Conservation (phyloP, 2,797 vertebrate genomes). For the Dermochelys coriacea region DNA sequence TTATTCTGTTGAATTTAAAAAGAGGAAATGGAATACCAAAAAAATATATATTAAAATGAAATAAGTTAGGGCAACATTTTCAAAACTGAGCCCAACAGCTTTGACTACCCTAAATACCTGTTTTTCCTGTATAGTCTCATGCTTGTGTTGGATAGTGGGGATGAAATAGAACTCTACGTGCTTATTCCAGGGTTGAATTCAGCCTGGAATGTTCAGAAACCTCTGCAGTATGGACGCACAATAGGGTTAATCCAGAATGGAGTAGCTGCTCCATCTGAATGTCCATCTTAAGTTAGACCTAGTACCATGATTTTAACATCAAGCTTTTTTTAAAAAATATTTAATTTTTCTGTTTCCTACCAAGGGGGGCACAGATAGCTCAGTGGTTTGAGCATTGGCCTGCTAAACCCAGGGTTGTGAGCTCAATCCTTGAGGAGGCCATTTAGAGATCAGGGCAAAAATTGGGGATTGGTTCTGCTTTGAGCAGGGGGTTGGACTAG, state of each 20-base stretch:
- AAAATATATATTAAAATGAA: slow-evolving; percentile 56
- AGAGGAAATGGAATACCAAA: slow-evolving; percentile 39
- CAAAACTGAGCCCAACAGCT: slow-evolving; percentile 8
- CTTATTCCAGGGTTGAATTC: slow-evolving; percentile 35
- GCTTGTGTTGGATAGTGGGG: slow-evolving; percentile 2
- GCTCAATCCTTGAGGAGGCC: too few relatives aligned
- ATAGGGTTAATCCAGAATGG: slow-evolving; percentile 41
- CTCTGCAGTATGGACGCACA: slow-evolving; percentile 21
- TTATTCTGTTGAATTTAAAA: slow-evolving; percentile 42
- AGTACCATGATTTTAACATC: slow-evolving; percentile 60
- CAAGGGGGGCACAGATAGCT: not conserved
- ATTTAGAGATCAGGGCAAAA: too few relatives aligned
- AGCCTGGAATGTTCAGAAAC: slow-evolving; percentile 32
- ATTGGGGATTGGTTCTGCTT: too few relatives aligned
- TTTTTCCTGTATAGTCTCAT: slow-evolving; percentile 18
- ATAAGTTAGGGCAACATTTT: slow-evolving; percentile 29
- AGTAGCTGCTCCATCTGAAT: slow-evolving; percentile 25
- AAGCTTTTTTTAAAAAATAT: slow-evolving; percentile 71
- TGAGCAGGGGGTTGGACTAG: too few relatives aligned
- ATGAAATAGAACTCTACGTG: not conserved
- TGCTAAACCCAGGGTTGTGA: too few relatives aligned
- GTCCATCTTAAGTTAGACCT: slow-evolving; percentile 45
- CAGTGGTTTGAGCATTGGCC: too few relatives aligned
- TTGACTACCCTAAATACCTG: slow-evolving; percentile 54
- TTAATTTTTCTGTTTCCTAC: slow-evolving; percentile 74